A percentile compares a stretch with the other conserved stretches of the same genome.
phyloP scores from a whole-genome alignment of 1,140 invertebrate species.

The Uloborus diversus region DNA sequence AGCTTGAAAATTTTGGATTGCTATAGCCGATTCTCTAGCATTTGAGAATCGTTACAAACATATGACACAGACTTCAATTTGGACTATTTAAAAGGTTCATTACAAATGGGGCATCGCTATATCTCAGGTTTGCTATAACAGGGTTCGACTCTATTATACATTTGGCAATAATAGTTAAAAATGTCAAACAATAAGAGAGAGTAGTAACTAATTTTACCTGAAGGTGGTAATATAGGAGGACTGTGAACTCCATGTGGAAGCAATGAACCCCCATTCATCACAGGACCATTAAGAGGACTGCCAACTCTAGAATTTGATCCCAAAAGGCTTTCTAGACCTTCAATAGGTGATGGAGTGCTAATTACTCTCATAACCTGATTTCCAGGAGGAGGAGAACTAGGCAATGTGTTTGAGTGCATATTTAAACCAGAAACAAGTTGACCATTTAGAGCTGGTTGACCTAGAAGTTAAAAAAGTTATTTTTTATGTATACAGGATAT shows the following conservation, averaged over 20 bases:
- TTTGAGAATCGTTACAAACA: no score
- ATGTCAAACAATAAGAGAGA: no score
- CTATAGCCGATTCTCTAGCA: no score
- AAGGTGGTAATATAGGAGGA: slow-evolving; percentile 38
- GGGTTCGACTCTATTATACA: no score
- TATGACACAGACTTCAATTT: no score
- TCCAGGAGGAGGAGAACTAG: slow-evolving; percentile 34
- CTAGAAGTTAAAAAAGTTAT: slow-evolving; percentile 57
- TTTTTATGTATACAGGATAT: no score
- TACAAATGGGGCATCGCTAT: no score
- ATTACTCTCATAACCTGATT: slow-evolving; percentile 27
- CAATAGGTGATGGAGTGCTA: slow-evolving; percentile 45
- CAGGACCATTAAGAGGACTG: slow-evolving; percentile 39
- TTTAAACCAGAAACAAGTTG: slow-evolving; percentile 61
- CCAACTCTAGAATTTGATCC: slow-evolving; percentile 26
- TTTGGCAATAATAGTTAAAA: no score
- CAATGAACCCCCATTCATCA: slow-evolving; percentile 34
- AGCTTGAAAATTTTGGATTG: no score
- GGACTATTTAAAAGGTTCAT: no score
- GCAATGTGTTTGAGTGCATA: slow-evolving; percentile 57
- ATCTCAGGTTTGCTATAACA: no score
- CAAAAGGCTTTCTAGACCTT: slow-evolving; percentile 36
- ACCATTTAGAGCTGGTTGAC: slow-evolving; percentile 62
- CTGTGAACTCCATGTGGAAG: slow-evolving; percentile 11
- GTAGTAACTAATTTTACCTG: no score